These are phyloP conservation scores for Nothoprocta pentlandii DNA, from an alignment of 2,113 vertebrate genomes.

Conservation along the genomic window DNA sequence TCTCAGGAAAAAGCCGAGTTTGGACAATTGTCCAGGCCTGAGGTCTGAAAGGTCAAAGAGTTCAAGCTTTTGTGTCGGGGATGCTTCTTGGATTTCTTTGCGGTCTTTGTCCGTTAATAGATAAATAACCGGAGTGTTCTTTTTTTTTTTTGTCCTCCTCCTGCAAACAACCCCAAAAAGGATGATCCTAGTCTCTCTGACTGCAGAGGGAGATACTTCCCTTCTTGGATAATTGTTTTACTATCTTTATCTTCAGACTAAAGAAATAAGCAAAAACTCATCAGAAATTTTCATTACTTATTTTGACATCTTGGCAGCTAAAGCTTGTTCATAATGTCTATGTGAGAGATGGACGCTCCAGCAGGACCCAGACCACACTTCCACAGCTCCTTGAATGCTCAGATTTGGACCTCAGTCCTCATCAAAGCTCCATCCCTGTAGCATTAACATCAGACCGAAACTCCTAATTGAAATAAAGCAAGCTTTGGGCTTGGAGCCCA, in stretches of 20 bases:
- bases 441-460: not conserved
- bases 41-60: conserved; percentile 76
- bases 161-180: conserved; percentile 54
- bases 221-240: not conserved
- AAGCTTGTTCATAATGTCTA: not conserved
- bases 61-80: conserved; percentile 82
- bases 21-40: conserved; percentile 69
- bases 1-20: conserved; percentile 72
- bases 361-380: rapidly evolving
- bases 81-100: conserved; percentile 82
- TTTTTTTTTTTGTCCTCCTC: conserved; percentile 17
- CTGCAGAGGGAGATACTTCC: conserved; percentile 2
- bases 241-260: conserved; percentile 18
- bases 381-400: rapidly evolving
- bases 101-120: conserved; percentile 88
- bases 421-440: not conserved
- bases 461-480: not conserved
- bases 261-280: not conserved
- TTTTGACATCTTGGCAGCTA: not conserved
- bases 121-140: conserved; percentile 77
- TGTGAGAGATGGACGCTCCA: not conserved
- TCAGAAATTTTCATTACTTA: not conserved
- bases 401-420: not conserved
- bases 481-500: not conserved
- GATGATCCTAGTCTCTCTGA: not conserved